phyloP scores from a whole-genome alignment of 2,113 vertebrate genomes.

The Cepphus grylle region DNA sequence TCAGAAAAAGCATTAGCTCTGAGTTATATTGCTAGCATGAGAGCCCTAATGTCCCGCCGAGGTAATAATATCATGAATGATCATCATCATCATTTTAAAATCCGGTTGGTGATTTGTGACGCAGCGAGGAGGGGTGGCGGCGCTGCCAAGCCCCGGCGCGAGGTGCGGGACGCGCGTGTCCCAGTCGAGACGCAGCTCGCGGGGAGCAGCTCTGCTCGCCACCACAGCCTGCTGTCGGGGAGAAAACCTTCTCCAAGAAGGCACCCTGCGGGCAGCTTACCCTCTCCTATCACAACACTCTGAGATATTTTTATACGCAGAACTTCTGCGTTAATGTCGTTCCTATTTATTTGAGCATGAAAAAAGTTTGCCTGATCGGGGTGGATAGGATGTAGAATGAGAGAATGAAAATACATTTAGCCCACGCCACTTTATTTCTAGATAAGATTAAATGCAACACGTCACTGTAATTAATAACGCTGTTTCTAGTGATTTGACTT shows the following conservation, averaged over 20 bases:
- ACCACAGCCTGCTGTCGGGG: fast-evolving
- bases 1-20: neutral
- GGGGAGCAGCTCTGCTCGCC: neutral
- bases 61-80: neutral
- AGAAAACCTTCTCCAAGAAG: neutral
- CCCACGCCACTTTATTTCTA: neutral
- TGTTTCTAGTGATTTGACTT: neutral
- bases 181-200: fast-evolving
- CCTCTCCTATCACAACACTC: neutral
- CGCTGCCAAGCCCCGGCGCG: neutral
- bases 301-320: too few relatives aligned
- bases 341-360: neutral
- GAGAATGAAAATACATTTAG: neutral
- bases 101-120: neutral
- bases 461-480: neutral
- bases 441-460: neutral
- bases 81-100: neutral
- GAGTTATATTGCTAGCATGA: neutral
- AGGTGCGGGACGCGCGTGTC: neutral
- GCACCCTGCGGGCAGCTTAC: neutral
- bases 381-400: neutral
- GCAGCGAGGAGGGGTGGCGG: neutral
- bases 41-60: neutral
- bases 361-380: neutral
- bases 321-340: neutral